Conservation (phyloP, 1,140 invertebrate genomes). For the Homalodisca vitripennis region DNA sequence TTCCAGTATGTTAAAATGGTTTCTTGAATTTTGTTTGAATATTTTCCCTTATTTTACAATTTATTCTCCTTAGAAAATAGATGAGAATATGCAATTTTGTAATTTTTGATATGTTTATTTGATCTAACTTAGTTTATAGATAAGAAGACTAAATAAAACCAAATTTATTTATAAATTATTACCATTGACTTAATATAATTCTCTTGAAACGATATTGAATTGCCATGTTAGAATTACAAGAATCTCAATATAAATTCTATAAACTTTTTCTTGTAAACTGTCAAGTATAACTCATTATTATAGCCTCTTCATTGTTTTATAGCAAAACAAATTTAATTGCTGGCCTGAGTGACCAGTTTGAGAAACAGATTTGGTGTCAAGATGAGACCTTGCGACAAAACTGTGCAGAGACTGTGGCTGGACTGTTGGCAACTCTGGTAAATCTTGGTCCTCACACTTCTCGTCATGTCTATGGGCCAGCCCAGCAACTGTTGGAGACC, state of each 20-base stretch:
- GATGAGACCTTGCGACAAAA: not conserved
- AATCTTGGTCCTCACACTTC: not conserved
- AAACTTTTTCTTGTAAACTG: not conserved
- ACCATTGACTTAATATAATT: not conserved
- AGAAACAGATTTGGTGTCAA: slow-evolving; percentile 10
- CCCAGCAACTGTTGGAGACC: not conserved
- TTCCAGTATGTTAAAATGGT: no score
- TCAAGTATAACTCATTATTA: not conserved
- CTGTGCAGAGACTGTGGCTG: not conserved
- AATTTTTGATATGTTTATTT: no score
- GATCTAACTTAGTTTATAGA: no score
- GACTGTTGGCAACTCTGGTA: not conserved
- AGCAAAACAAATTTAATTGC: not conserved
- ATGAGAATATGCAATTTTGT: no score
- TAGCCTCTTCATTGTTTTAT: not conserved
- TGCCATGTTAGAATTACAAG: not conserved
- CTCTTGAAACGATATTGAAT: not conserved
- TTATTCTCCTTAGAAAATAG: no score
- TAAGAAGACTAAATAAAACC: no score
- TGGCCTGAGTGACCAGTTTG: not conserved
- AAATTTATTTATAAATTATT: not conserved
- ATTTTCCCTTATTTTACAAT: no score
- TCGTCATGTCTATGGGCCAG: not conserved
- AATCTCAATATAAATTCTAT: not conserved
- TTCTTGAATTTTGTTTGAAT: no score